A percentile compares a stretch with the other conserved stretches of the same genome.
phyloP scores from a whole-genome alignment of 2,888 invertebrate species.

The Apamea sordens region DNA sequence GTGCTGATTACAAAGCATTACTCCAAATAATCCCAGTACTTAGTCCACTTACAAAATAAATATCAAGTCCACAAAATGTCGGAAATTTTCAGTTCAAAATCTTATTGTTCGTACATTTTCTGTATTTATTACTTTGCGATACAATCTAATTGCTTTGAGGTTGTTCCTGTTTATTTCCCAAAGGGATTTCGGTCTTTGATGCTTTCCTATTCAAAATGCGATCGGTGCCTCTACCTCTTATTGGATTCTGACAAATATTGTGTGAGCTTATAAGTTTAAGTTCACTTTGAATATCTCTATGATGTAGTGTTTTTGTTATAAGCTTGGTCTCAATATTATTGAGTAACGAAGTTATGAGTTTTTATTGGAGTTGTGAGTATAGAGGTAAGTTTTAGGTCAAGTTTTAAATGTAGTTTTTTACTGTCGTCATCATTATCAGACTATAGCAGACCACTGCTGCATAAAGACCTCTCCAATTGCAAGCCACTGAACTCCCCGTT shows the following conservation, averaged over 20 bases:
- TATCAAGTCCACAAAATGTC: slow-evolving; percentile 16
- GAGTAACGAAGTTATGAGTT: neutral
- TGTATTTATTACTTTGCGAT: slow-evolving; percentile 63
- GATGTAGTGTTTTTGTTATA: slow-evolving; percentile 5
- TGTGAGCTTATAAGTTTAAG: slow-evolving; percentile 38
- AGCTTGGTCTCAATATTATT: neutral
- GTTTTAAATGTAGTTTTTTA: neutral
- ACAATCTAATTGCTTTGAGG: slow-evolving; percentile 65
- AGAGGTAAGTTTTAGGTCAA: neutral
- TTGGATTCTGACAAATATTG: slow-evolving; percentile 55
- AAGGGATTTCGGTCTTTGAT: slow-evolving; percentile 64
- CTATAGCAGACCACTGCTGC: neutral
- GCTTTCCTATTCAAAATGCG: slow-evolving; percentile 60
- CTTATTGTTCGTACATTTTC: slow-evolving; percentile 50
- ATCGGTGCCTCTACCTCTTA: slow-evolving; percentile 53
- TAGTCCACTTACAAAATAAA: slow-evolving; percentile 35
- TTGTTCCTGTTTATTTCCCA: slow-evolving; percentile 62
- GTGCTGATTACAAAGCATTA: slow-evolving; percentile 27
- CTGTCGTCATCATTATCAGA: neutral
- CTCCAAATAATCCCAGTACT: slow-evolving; percentile 36
- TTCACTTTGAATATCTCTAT: slow-evolving; percentile 40
- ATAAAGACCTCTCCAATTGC: neutral
- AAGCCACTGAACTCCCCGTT: too few relatives aligned
- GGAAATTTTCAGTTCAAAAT: slow-evolving; percentile 51
- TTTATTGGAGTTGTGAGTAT: neutral